Base-by-base conservation (phyloP, 2,113 vertebrate species). In the Thryonomys swinderianus region DNA sequence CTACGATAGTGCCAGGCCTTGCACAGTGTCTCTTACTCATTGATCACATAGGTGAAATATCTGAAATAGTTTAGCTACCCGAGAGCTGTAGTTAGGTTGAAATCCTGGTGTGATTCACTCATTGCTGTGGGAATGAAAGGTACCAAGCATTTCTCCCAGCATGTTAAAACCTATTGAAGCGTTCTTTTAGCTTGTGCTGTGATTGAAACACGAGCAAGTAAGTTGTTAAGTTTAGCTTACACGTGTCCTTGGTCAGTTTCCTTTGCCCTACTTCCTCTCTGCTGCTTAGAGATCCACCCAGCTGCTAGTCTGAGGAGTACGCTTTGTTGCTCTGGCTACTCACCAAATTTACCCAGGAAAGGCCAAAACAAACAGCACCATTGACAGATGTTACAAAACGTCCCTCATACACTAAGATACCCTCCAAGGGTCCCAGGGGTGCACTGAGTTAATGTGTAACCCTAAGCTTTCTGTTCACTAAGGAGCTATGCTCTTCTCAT, bases 301-400 rank as follows among this genome's bases (percentile, higher is more conserved):
- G 30, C 71, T 82, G 80, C 91, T 27, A 32, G 48, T 87, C 79
- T 85, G 71, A 96, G 90, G 69, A 91, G 34, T 67, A 55, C 61
- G 84, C 91, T 96, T 91, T 96, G 45, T 83, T 71, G 42, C 66
- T 48, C 86, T 96, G 96, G 86, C 80, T 69, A 16, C 42, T 59
- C 66, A 95, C 80, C 86, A 96, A 48, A 93, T 87, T 91, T 94
- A 59, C 30, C 27, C 74, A 84, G 84, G 81, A 97, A 96, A 95
- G 57, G 95, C 94, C 89, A 96, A 97, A 94, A 95, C 66, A 97
- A 97, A 96, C 42, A 96, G 94, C 37, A 78, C 94, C 74, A 88
- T 18, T 93, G 93, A 92, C 59, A 93, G 94, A 67, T 59, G 30
- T 94, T 96, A 91, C 80, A 87, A 94, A 95, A 96, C 78, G 30